phyloP scores from a whole-genome alignment of 53 echinoderm and acorn worm species.

The Holothuria scabra region DNA sequence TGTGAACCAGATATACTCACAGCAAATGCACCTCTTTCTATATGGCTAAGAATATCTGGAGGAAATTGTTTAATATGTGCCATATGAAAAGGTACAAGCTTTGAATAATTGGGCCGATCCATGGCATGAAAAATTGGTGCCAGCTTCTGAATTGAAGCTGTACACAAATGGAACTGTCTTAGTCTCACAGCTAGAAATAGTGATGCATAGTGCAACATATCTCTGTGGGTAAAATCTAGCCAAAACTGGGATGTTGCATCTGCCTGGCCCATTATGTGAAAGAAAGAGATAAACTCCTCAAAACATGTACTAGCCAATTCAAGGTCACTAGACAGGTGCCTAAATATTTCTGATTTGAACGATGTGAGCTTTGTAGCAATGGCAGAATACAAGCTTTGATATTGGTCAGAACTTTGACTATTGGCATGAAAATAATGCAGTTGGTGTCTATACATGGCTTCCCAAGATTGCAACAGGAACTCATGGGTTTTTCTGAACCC shows the following conservation, averaged over 20 bases:
- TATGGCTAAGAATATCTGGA: conserved; percentile 23
- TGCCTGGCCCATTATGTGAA: neutral
- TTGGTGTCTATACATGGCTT: no score
- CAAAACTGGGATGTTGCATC: conserved; percentile 49
- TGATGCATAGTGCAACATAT: conserved; percentile 30
- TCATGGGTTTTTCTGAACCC: no score
- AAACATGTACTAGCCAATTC: no score
- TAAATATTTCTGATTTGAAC: no score
- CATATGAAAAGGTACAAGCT: conserved; percentile 43
- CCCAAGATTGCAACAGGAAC: conserved; percentile 38
- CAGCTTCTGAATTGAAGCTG: no score
- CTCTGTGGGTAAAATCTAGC: conserved; percentile 50
- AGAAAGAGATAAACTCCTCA: neutral
- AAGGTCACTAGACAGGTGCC: no score
- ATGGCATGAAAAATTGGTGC: conserved; percentile 1
- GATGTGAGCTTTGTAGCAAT: neutral
- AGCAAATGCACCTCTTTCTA: conserved; percentile 71
- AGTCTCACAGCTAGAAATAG: conserved; percentile 10
- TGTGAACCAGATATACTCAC: conserved; percentile 55
- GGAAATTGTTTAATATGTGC: conserved; percentile 37
- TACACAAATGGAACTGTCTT: neutral
- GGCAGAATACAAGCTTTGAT: neutral
- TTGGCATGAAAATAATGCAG: neutral
- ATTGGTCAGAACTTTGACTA: neutral
- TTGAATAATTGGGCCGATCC: conserved; percentile 20